Conservation (phyloP, 2,113 vertebrate genomes). For the Microtus oregoni region DNA sequence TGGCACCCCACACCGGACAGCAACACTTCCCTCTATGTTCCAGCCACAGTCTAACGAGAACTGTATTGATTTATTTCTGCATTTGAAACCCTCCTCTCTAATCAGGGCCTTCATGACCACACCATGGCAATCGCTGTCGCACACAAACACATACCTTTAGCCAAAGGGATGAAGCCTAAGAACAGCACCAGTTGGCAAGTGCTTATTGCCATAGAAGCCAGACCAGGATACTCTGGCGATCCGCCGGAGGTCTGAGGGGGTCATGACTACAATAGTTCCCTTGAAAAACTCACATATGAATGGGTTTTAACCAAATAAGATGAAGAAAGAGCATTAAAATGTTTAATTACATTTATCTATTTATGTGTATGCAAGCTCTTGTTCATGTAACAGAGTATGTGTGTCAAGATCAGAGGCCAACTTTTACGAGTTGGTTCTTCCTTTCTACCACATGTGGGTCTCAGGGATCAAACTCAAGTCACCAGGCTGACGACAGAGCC, state of each 20-base stretch:
- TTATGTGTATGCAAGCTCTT: not conserved
- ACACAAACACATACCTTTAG: not conserved
- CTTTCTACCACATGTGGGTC: not conserved
- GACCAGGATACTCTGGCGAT: not conserved
- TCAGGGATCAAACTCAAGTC: not conserved
- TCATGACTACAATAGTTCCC: not conserved
- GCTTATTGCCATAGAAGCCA: not conserved
- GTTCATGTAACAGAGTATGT: not conserved
- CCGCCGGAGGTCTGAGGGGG: not conserved
- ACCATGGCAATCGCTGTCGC: not conserved
- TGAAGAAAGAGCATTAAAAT: not conserved
- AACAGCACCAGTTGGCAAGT: not conserved
- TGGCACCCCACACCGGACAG: not conserved
- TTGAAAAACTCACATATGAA: conserved; percentile 46
- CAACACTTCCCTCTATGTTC: not conserved
- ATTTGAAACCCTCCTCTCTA: conserved; percentile 59
- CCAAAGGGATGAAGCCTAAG: not conserved
- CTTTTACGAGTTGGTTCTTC: not conserved
- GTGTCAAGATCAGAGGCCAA: not conserved
- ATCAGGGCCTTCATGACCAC: not conserved
- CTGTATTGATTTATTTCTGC: conserved; percentile 53
- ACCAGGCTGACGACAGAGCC: too few relatives aligned
- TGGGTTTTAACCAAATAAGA: not conserved
- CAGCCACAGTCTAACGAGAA: conserved; percentile 8
- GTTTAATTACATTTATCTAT: not conserved